Evolutionary conservation across 1,140 invertebrate genomes (phyloP).

Genomic region (Papilio machaon): DNA sequence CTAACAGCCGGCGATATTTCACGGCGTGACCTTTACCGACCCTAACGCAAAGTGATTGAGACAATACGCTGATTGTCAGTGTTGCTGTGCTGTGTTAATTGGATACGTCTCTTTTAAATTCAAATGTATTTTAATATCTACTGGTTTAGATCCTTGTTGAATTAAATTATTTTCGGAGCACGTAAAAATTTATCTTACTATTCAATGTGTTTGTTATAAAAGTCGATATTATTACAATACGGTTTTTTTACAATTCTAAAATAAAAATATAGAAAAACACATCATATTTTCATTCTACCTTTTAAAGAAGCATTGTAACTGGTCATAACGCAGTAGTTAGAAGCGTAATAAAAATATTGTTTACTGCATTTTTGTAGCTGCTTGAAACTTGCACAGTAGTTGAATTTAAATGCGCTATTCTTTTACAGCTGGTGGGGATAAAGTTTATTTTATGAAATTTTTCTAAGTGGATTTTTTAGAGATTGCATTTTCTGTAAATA

Average conservation of each 20-base stretch:
- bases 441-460: neutral
- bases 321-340: too few species aligned
- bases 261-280: too few species aligned
- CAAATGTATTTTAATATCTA: neutral
- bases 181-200: neutral
- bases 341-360: neutral
- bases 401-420: neutral
- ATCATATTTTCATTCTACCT: too few species aligned
- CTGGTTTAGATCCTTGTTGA: neutral
- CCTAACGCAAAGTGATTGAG: conserved; percentile 6
- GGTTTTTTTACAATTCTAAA: too few species aligned
- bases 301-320: too few species aligned
- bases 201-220: too few species aligned
- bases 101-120: neutral
- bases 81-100: neutral
- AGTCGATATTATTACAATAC: too few species aligned
- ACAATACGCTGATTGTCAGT: neutral
- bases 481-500: neutral
- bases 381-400: conserved; percentile 1
- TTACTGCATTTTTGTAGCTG: neutral
- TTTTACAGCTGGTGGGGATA: neutral
- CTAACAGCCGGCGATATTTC: conserved; percentile 9
- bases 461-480: neutral
- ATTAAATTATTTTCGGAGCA: neutral
- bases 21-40: conserved; percentile 1